Evolutionary conservation across 2,888 invertebrate genomes (phyloP), one percentile per base, ranked within the genome.

Genomic region (Scelioninae gen. 2): DNA sequence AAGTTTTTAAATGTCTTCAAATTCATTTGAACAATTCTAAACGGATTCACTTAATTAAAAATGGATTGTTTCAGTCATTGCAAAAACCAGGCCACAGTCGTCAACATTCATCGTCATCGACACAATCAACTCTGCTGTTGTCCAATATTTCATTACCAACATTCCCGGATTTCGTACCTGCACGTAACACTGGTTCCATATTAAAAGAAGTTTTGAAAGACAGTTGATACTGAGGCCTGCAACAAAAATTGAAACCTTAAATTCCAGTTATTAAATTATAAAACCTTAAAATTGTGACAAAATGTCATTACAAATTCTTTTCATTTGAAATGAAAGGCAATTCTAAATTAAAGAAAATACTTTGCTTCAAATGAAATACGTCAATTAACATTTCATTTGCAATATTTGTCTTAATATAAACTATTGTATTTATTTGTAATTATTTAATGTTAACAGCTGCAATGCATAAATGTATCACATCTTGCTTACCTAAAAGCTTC

Each of bases 181-280:
- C 87, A 46, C 85, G 90, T 77, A 90, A 88, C 83, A 89, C 90
- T 43, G 90, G 90, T 79, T 90, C 90, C 5, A 90, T 91, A 81
- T 81, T 91, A 58, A 90, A 90, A 82, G 90, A 90, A 85, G 90
- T 90, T 19, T 83, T 91, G 43, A 90, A 90, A 80, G 89, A 90
- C 80, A 88, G 88, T 81, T 88, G 87, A 86, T 87, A 83, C 81
- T 85, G 74, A 31, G n/a, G n/a, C n/a, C n/a, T n/a, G n/a, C n/a
- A 25, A 25, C 3, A 25, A 25, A 25, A 25, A 6, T 25, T 25
- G 4, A 25, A 25, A 25, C 25, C 6, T 25, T 25, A 4, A 25
- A 25, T 25, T 3, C 25, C 6, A 25, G n/a, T n/a, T n/a, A n/a
- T n/a, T n/a, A n/a, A n/a, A n/a, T n/a, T n/a, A n/a, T n/a, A n/a